Base-by-base conservation (phyloP, 2,797 vertebrate species). In the Melopsittacus undulatus region DNA sequence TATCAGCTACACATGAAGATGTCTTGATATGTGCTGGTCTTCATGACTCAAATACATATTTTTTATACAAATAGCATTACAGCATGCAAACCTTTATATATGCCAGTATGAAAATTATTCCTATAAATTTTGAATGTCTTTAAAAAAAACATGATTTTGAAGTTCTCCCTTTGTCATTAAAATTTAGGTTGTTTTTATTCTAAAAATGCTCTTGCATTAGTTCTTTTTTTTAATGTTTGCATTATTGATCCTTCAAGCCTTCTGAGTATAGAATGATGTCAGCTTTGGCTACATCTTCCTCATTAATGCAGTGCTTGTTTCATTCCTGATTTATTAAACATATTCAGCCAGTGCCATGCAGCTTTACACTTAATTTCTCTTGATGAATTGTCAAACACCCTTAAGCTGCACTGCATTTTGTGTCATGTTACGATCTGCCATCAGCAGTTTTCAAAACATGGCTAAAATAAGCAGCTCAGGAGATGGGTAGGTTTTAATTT, bases 241-340 rank as follows among this genome's bases (percentile, higher is more conserved):
- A 43, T 83, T 95, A 89, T 62, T 85, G 86, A 96, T 94, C 38
- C 52, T 92, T 95, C 64, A 80, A 80, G 42, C 62, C 45, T 89
- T 92, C 90, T 85, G 78, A 85, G 62, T 40, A 68, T 32, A 78
- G 61, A 82, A 34, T 82, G 83, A 92, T 87, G 69, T 87, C 84
- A 93, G 75, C 75, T 90, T 95, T 94, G 81, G 92, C 86, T 95
- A 21, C 56, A 66, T 94, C 91, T 83, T 96, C 49, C 81, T 93
- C 1, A 0, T 85, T 95, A 94, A 85, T 4, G 0, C 46, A 94
- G 66, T 83, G 49, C 83, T 90, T 89, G 68, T 89, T 95, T 89
- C 68, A 81, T 66, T 94, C 78, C 57, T 94, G 93, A 96, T 93
- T 95, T 96, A 90, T 96, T 87, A 83, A 95, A 68, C 57, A 57